phyloP scores from a whole-genome alignment of 2,797 vertebrate genomes.

The Novumbra hubbsi region DNA sequence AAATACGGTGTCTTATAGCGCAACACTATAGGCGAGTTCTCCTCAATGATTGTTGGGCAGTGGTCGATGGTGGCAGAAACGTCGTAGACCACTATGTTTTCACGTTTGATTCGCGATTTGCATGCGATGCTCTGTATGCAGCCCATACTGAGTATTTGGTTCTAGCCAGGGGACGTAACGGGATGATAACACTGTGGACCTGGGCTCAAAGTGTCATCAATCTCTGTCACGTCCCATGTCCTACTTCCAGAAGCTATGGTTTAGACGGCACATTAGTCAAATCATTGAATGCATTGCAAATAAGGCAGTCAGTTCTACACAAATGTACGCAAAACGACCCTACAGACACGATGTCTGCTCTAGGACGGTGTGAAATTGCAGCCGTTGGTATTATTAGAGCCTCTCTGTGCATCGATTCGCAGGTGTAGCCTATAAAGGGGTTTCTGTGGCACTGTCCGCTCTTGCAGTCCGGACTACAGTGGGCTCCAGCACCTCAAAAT shows the following conservation, averaged over 20 bases:
- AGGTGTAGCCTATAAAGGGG: conserved; percentile 16
- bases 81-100: conserved; percentile 94
- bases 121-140: conserved; percentile 97
- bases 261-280: conserved; percentile 13
- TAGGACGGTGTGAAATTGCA: neutral
- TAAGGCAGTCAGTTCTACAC: conserved; percentile 30
- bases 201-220: conserved; percentile 55
- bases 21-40: conserved; percentile 95
- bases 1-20: conserved; percentile 98
- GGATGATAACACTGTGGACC: conserved; percentile 49
- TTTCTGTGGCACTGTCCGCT: conserved; percentile 23
- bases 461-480: conserved; percentile 20
- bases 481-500: conserved; percentile 32
- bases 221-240: conserved; percentile 24
- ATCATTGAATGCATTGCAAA: conserved; percentile 49
- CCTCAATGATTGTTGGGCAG: conserved; percentile 91
- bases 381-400: neutral
- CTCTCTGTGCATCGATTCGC: conserved; percentile 7
- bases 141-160: conserved; percentile 79
- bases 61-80: conserved; percentile 94
- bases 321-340: conserved; percentile 25
- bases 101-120: conserved; percentile 92
- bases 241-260: conserved; percentile 4
- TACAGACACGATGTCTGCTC: neutral
- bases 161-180: conserved; percentile 56